Evolutionary conservation across 2,113 vertebrate genomes (phyloP), one percentile per base, ranked within the genome.

Genomic region (Progne subis): DNA sequence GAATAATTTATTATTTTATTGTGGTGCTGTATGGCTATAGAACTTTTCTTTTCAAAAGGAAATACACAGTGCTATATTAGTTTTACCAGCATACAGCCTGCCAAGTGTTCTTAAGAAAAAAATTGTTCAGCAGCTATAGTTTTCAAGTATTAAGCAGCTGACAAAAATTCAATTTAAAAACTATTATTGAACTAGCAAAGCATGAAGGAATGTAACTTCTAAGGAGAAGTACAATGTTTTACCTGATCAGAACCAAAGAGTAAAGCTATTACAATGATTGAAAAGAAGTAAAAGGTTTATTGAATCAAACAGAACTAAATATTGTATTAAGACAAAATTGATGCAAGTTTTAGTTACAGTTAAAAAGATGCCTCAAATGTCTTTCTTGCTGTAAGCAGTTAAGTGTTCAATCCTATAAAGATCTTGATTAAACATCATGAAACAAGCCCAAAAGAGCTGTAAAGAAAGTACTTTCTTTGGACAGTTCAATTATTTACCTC

Each of bases 171-270:
- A 75, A 91, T 94, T 96, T 82, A 91, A 83, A 94, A 84, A 71
- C 89, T 89, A 92, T 91, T 92, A 85, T 5, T 90, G 94, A 95
- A 94, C 86, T 90, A 95, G 43, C 34, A 95, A 94, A 91, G 78
- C 92, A 92, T 81, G 82, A 92, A 83, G 49, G 37, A 88, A 75
- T 25, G 28, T 41, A 78, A 75, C 78, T 95, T 90, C 60, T 59
- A 86, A 71, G 50, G 34, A 70, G 82, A 85, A 93, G 20, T 59
- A 82, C n/a, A 82, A 56, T 41, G 47, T 56, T 93, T 91, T 77
- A 88, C 71, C 34, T 67, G 41, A 91, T 91, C 94, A 74, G 64
- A 79, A 83, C 23, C 43, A 31, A 25, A 76, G 8, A 93, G 41
- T 29, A 78, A 63, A 92, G 72, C 56, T 53, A 88, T 78, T 64